These are phyloP conservation scores for Eremobia ochroleuca DNA, from an alignment of 2,888 invertebrate genomes.

Conservation along the genomic window DNA sequence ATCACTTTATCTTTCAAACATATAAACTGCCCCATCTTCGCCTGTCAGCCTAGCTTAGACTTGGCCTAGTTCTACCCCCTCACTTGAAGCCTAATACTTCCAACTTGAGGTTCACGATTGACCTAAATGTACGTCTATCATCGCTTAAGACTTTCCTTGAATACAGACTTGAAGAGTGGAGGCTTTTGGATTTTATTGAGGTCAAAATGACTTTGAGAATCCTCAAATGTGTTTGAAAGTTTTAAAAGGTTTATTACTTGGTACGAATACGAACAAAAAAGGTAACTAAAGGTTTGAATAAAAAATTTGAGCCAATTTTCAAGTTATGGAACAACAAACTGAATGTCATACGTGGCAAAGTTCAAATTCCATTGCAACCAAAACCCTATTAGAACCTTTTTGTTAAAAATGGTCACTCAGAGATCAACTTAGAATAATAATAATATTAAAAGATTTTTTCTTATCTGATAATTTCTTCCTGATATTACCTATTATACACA, in stretches of 20 bases:
- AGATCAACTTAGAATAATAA: too few species aligned
- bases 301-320: too few species aligned
- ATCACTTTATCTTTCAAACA: not conserved
- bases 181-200: constrained; percentile 35
- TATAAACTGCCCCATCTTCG: not conserved
- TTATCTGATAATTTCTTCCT: too few species aligned
- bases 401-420: too few species aligned
- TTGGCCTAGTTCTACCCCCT: constrained; percentile 33
- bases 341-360: too few species aligned
- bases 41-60: constrained; percentile 7
- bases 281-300: not conserved
- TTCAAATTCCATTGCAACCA: too few species aligned
- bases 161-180: constrained; percentile 14
- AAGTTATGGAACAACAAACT: too few species aligned
- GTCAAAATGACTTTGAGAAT: constrained; percentile 34
- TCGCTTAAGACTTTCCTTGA: constrained; percentile 20
- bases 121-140: constrained; percentile 53
- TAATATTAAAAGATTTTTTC: too few species aligned
- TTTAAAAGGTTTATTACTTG: not conserved
- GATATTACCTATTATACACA: too few species aligned
- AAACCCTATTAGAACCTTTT: too few species aligned
- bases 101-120: constrained; percentile 40
- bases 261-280: not conserved
- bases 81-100: constrained; percentile 38
- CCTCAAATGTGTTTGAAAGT: not conserved